phyloP scores from a whole-genome alignment of 2,113 vertebrate species.

The Thamnaconus septentrionalis region DNA sequence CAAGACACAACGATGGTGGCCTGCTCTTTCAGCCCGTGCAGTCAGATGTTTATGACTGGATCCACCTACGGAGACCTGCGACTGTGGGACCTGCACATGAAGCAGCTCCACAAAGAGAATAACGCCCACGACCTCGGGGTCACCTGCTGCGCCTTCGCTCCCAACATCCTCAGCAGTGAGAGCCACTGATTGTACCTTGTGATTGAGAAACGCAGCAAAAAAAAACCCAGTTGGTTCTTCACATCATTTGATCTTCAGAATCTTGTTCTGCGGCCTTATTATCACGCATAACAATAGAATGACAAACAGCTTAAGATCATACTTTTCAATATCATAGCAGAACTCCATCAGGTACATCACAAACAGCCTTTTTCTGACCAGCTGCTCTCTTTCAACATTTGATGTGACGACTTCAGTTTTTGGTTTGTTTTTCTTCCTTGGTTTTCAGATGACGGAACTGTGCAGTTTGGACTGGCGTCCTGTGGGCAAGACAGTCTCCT shows the following conservation, averaged over 20 bases:
- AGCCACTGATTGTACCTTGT: background rate
- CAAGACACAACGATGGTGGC: conserved; percentile 87
- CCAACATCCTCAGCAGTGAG: conserved; percentile 70
- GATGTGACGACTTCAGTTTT: background rate
- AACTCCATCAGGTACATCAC: no score
- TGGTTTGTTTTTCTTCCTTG: background rate
- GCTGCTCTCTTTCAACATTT: background rate
- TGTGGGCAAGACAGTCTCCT: conserved; percentile 91
- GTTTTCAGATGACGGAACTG: conserved; percentile 69
- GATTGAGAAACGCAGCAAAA: no score
- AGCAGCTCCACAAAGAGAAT: conserved; percentile 85
- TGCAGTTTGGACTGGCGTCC: conserved; percentile 83
- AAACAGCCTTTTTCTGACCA: no score
- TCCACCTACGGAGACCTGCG: conserved; percentile 92
- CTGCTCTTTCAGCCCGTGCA: conserved; percentile 89
- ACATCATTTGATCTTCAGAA: no score
- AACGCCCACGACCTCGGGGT: conserved; percentile 92
- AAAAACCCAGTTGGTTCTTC: no score
- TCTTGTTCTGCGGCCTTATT: no score
- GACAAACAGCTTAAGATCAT: no score
- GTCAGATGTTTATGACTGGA: conserved; percentile 87
- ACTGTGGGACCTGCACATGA: conserved; percentile 88
- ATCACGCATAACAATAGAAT: no score
- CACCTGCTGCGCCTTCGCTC: conserved; percentile 88
- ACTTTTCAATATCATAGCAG: background rate